These are phyloP conservation scores for Aleiodes testaceus DNA, from an alignment of 2,888 invertebrate genomes.

Conservation along the genomic window DNA sequence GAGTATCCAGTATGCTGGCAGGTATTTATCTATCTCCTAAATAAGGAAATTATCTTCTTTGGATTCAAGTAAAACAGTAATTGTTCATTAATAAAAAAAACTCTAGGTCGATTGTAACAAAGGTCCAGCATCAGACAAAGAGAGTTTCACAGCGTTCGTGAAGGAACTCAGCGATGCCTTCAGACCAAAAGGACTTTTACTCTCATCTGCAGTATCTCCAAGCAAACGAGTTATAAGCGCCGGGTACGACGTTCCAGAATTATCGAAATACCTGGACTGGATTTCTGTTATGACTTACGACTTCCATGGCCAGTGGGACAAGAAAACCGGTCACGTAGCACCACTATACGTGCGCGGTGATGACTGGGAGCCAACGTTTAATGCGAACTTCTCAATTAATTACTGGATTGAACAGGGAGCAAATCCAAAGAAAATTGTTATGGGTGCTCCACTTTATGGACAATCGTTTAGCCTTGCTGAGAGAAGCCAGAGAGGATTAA, in stretches of 20 bases:
- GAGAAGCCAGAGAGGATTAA: slow-evolving; percentile 77
- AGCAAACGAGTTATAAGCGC: slow-evolving; percentile 88
- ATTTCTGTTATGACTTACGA: slow-evolving; percentile 94
- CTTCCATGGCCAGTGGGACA: slow-evolving; percentile 94
- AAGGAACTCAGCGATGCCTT: slow-evolving; percentile 84
- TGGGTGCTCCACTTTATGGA: slow-evolving; percentile 93
- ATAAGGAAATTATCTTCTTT: background rate
- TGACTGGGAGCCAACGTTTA: slow-evolving; percentile 84
- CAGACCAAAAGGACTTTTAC: slow-evolving; percentile 80
- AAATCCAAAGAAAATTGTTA: slow-evolving; percentile 83
- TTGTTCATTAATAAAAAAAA: slow-evolving; percentile 5
- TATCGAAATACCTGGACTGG: slow-evolving; percentile 89
- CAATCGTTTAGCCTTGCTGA: slow-evolving; percentile 89
- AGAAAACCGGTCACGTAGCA: slow-evolving; percentile 91
- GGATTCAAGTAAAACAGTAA: background rate
- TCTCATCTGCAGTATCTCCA: slow-evolving; percentile 90
- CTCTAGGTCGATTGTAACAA: slow-evolving; percentile 84
- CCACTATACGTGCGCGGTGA: slow-evolving; percentile 87
- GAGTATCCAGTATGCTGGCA: slow-evolving; percentile 96
- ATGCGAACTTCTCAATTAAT: slow-evolving; percentile 89
- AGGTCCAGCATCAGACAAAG: slow-evolving; percentile 87
- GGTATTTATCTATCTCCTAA: slow-evolving; percentile 59
- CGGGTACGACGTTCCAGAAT: slow-evolving; percentile 86
- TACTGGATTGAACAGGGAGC: slow-evolving; percentile 91
- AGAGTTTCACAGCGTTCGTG: slow-evolving; percentile 84